A percentile compares a stretch with the other conserved stretches of the same genome.
Conservation (phyloP, 2,888 invertebrate species). For the Eupithecia pulchellata region DNA sequence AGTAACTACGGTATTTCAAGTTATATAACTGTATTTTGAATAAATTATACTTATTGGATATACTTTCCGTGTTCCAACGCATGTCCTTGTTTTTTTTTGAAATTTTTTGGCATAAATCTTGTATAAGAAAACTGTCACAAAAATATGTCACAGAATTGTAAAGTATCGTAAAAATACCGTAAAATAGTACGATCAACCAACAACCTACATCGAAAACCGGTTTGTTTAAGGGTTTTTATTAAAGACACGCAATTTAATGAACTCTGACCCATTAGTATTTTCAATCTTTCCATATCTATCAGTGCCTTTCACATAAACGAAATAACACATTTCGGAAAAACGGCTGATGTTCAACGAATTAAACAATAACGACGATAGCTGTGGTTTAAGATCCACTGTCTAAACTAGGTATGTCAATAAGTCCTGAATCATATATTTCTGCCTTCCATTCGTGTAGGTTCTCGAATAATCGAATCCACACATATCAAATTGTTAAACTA, state of each 20-base stretch:
- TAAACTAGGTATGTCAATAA: not conserved
- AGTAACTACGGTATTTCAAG: not conserved
- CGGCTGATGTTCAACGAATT: not conserved
- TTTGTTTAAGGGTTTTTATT: not conserved
- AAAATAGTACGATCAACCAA: not conserved
- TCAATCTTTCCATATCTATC: not conserved
- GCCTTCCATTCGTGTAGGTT: slow-evolving; percentile 4
- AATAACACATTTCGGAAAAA: not conserved
- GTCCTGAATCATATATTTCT: not conserved
- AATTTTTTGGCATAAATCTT: not conserved
- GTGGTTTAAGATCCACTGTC: not conserved
- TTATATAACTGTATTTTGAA: not conserved
- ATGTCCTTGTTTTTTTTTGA: too few relatives aligned
- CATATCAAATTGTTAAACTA: slow-evolving; percentile 66
- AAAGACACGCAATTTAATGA: not conserved
- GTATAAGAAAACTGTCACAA: not conserved
- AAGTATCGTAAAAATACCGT: not conserved
- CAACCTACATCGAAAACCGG: not conserved
- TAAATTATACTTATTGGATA: not conserved
- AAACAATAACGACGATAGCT: not conserved
- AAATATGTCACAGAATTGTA: not conserved
- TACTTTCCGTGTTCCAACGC: not conserved
- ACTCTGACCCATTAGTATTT: not conserved
- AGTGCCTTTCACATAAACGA: not conserved
- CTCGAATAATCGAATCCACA: slow-evolving; percentile 59